These are phyloP conservation scores for Anoplophora glabripennis DNA, from an alignment of 1,140 invertebrate species.

Conservation along the genomic window DNA sequence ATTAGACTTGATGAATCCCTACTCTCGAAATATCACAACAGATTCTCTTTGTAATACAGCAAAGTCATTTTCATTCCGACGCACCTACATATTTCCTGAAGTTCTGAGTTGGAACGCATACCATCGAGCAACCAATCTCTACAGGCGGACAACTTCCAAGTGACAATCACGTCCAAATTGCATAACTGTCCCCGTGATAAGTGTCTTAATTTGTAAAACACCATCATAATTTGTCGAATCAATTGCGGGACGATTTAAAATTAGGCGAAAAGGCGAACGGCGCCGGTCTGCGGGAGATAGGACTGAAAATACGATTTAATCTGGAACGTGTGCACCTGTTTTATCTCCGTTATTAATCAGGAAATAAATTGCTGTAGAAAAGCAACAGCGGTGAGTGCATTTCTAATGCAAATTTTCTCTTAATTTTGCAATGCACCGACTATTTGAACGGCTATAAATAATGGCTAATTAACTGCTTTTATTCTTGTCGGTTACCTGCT, in stretches of 20 bases:
- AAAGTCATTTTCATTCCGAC: too few relatives aligned
- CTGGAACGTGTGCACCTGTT: conserved; percentile 41
- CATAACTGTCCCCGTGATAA: too few relatives aligned
- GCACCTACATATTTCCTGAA: too few relatives aligned
- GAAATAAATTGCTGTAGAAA: conserved; percentile 40
- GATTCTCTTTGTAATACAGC: too few relatives aligned
- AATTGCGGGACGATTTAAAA: neutral
- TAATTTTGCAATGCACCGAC: conserved; percentile 26
- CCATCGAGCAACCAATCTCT: too few relatives aligned
- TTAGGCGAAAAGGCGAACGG: neutral
- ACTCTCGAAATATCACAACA: too few relatives aligned
- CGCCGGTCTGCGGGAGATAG: neutral
- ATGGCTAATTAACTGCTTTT: conserved; percentile 17
- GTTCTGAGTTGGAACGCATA: too few relatives aligned
- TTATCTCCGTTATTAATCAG: conserved; percentile 41
- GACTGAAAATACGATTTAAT: conserved; percentile 42
- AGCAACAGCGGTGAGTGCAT: conserved; percentile 29
- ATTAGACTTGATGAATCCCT: too few relatives aligned
- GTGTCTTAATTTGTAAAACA: too few relatives aligned
- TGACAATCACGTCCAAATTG: too few relatives aligned
- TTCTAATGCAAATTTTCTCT: conserved; percentile 38
- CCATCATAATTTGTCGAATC: conserved; percentile 1
- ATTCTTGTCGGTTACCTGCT: conserved; percentile 13
- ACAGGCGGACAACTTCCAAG: too few relatives aligned
- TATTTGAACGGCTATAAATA: conserved; percentile 12